Conservation (phyloP, 2,888 invertebrate species). For the Drosophila neutralis region DNA sequence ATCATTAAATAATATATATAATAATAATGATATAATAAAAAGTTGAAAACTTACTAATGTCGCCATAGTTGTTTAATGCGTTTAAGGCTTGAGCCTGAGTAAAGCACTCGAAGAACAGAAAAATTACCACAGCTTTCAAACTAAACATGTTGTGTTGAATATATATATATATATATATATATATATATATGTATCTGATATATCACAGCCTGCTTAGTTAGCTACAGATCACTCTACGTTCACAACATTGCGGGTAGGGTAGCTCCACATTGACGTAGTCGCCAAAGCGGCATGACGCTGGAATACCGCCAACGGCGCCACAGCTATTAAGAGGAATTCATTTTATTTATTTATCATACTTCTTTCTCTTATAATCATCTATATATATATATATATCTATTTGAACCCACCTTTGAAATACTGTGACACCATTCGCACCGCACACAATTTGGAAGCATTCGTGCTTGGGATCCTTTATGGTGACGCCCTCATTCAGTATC, state of each 20-base stretch:
- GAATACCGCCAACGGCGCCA: slow-evolving; percentile 30
- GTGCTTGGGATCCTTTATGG: slow-evolving; percentile 60
- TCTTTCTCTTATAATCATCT: neutral
- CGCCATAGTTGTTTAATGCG: slow-evolving; percentile 40
- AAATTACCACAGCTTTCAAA: neutral
- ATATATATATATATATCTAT: neutral
- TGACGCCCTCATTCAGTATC: slow-evolving; percentile 48
- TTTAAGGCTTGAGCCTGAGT: slow-evolving; percentile 5
- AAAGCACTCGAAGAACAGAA: slow-evolving; percentile 1
- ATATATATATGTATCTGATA: neutral
- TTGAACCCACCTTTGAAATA: slow-evolving; percentile 49
- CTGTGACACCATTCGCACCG: slow-evolving; percentile 32
- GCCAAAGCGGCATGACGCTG: slow-evolving; percentile 27
- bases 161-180: neutral
- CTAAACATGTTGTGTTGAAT: slow-evolving; percentile 16
- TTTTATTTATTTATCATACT: neutral
- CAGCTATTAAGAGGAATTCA: slow-evolving; percentile 40
- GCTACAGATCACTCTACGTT: slow-evolving; percentile 31
- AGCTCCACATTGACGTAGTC: slow-evolving; percentile 10
- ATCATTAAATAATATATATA: neutral
- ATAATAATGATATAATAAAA: neutral
- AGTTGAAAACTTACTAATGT: slow-evolving; percentile 29
- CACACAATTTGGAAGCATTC: slow-evolving; percentile 62
- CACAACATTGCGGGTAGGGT: slow-evolving; percentile 63
- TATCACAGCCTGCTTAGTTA: slow-evolving; percentile 21